Base-by-base conservation (phyloP, 30 jellyfish, hydroid and myxozoan species). In the Aurelia sp. region DNA sequence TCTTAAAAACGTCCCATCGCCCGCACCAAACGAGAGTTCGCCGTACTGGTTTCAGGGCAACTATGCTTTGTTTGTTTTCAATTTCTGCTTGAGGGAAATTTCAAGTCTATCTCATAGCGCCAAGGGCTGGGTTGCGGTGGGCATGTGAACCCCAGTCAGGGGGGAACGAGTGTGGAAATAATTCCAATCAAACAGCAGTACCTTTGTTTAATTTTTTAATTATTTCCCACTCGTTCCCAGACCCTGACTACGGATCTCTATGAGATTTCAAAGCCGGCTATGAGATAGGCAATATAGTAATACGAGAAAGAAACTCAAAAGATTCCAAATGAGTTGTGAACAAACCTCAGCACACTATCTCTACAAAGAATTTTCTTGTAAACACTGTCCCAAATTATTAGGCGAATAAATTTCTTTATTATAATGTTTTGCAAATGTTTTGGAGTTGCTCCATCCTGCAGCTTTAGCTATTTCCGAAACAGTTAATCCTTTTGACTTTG, bases 381-480 rank as follows among this genome's bases (percentile, higher is more conserved):
- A 30, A 40, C 84, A 72, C 52, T 72, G 5, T 40, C 84, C 84
- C 35, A 72, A 53, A 53, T 72, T 72, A 30, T 8, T 17, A 30
- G 84, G 63, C 35, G 68, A 72, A 72, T 35, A 72, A 27, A 72
- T 72, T 9, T 72, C 84, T 72, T 72, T 72, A 72, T 41, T 38
- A 72, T 72, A 72, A 72, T 72, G 69, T 72, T 72, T 48, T 30
- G 84, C 84, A 47, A 72, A 72, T 72, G 84, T 72, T 72, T 72
- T 72, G 84, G 84, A 48, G 58, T 72, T 72, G 50, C 67, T 72
- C 84, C 84, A 72, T 22, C 84, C 84, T 72, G 84, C 84, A 13
- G 84, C 33, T 27, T 27, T 27, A 27, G 33, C 33, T 27, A 27
- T 27, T 27, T 27, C 33, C 2, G 33, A 27, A 65, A 72, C 84